Conservation (phyloP, 2,797 vertebrate genomes). For the Centropyge bicolor region DNA sequence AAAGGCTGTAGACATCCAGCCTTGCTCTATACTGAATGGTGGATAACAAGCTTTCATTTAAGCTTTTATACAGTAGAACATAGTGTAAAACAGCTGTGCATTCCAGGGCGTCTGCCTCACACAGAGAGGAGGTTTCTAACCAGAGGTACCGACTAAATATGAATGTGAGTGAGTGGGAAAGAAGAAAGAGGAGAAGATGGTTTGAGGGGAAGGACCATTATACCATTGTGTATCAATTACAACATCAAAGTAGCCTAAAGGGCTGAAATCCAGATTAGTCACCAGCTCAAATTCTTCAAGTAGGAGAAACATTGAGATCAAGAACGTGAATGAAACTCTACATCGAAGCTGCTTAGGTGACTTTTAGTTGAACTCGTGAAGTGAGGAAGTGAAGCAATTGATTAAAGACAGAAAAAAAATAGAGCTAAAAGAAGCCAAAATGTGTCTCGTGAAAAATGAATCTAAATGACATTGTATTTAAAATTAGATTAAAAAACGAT, state of each 20-base stretch:
- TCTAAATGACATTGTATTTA: background rate
- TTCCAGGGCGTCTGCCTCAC: conserved; percentile 70
- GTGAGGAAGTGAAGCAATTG: background rate
- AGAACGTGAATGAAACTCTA: conserved; percentile 13
- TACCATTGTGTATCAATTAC: conserved; percentile 60
- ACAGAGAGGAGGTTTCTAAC: conserved; percentile 52
- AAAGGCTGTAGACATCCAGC: background rate
- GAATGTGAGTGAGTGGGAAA: conserved; percentile 36
- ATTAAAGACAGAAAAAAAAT: background rate
- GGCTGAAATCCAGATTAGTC: conserved; percentile 42
- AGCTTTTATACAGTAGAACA: conserved; percentile 26
- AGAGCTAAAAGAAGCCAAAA: background rate
- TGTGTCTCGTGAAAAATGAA: background rate
- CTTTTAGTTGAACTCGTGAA: background rate
- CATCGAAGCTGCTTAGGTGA: conserved; percentile 11
- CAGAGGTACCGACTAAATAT: conserved; percentile 55
- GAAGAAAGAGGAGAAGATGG: conserved; percentile 56
- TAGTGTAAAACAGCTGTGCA: conserved; percentile 69
- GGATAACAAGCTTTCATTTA: conserved; percentile 32
- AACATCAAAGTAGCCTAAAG: conserved; percentile 57
- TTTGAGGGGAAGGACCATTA: conserved; percentile 50
- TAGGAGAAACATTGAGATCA: conserved; percentile 28
- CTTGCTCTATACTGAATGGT: background rate
- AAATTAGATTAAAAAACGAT: conserved; percentile 24
- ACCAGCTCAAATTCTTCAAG: conserved; percentile 41